Base-by-base conservation (phyloP, 2,888 invertebrate species). In the Meghimatium bilineatum region DNA sequence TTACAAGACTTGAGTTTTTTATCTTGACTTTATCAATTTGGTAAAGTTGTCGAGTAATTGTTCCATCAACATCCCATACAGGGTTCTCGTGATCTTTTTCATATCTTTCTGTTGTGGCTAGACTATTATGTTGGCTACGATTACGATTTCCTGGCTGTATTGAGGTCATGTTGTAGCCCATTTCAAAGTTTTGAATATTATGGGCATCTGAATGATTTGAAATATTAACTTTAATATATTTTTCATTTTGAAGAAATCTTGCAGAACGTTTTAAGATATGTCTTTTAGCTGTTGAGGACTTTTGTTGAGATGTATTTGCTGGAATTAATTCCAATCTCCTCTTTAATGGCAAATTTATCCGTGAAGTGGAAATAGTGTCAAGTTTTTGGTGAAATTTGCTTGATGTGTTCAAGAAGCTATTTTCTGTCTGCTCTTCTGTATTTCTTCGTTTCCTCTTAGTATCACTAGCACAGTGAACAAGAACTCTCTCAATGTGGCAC, bases 401-500 rank as follows among this genome's bases (percentile, higher is more conserved):
- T n/a, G n/a, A n/a, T n/a, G 12, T 74, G 32, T 32, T 32, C 14
- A 1, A 29, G 20, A 36, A n/a, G 36, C n/a, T 29, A 14, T 77
- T 23, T 23, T 26, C 36, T 23, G 36, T 2, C 23, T 69, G 10
- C 29, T 29, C 8, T 2, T 32, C 79, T 36, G 49, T 26, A n/a
- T 72, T 63, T 26, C 77, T 83, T 74, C 82, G 66, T 29, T 76
- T 74, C 66, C 76, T 86, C 34, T 83, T 83, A 1, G 85, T 80
- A n/a, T 79, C 74, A 10, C 60, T 32, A 3, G 84, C 84, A 85
- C 87, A 88, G 12, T 52, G n/a, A 5, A 88, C 87, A 10, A 26
- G 67, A n/a, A 88, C 83, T 20, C 83, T 76, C 63, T 83, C 72
- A 29, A 86, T 34, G 26, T n/a, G 69, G 78, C 88, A 88, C 26